phyloP scores from a whole-genome alignment of 2,797 vertebrate genomes.

The Champsocephalus esox region DNA sequence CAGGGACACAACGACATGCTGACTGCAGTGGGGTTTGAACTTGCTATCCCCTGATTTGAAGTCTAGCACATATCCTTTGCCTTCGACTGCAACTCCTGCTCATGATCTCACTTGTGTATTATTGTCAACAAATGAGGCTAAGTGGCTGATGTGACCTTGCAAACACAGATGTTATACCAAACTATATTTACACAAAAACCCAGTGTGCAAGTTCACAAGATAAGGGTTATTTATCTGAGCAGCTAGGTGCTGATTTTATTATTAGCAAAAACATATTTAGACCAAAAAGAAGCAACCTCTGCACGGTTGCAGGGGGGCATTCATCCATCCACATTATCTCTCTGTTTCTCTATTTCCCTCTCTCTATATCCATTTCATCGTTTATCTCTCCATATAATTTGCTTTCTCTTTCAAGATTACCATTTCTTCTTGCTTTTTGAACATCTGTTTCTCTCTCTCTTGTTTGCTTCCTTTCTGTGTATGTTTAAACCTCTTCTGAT shows the following conservation, averaged over 20 bases:
- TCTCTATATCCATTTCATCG: neutral
- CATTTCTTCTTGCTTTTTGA: neutral
- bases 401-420: neutral
- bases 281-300: conserved; percentile 3
- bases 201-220: neutral
- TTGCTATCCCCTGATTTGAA: no score
- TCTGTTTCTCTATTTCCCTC: neutral
- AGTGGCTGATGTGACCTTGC: conserved; percentile 17
- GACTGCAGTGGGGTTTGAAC: no score
- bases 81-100: neutral
- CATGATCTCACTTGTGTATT: neutral
- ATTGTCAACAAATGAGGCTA: neutral
- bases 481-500: neutral
- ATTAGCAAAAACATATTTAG: conserved; percentile 10
- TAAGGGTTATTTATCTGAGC: conserved; percentile 18
- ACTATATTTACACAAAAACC: conserved; percentile 11
- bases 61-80: no score
- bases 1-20: no score
- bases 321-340: conserved; percentile 1
- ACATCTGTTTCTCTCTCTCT: neutral
- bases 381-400: neutral
- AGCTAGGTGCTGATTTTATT: conserved; percentile 14
- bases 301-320: neutral
- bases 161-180: conserved; percentile 22
- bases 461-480: neutral